Evolutionary conservation across 1,140 invertebrate genomes (phyloP), one percentile per base, ranked within the genome.

Genomic region (Diplogasteroides magnus): DNA sequence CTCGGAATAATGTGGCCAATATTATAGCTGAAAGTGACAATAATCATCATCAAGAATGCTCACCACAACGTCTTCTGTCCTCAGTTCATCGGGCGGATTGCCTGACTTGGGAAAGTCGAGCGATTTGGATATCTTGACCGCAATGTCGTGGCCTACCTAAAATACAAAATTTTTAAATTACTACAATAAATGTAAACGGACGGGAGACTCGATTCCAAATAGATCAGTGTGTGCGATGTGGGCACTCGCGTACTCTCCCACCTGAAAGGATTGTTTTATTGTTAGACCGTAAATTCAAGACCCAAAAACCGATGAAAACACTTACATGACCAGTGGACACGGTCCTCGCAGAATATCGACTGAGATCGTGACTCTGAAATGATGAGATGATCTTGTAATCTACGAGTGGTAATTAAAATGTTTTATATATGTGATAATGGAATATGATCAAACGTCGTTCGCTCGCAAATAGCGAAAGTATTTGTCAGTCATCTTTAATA

Each of bases 21-120:
- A n/a, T n/a, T n/a, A n/a, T n/a, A n/a, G n/a, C n/a, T n/a, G n/a
- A n/a, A n/a, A n/a, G n/a, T n/a, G n/a, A n/a, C n/a, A n/a, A n/a
- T n/a, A n/a, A n/a, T n/a, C n/a, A n/a, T n/a, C n/a, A n/a, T n/a
- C n/a, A n/a, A n/a, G n/a, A n/a, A n/a, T n/a, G n/a, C n/a, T n/a
- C n/a, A n/a, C n/a, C n/a, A n/a, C n/a, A n/a, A n/a, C n/a, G n/a
- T n/a, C n/a, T 29, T 71, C 55, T n/a, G 2, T 77, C 19, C 59
- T 73, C n/a, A 37, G 23, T 64, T 55, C n/a, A 1, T 31, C 31
- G 2, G 69, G 71, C 1, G 58, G 31, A 27, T 69, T 59, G 23
- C 81, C 81, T 14, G 76, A 78, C 58, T 83, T 83, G 0, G 77
- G 74, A 74, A 83, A 83, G 62, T 83, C 81, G 14, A 74, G 69